Conservation (phyloP, 2,113 vertebrate genomes). For the Meleagris gallopavo region DNA sequence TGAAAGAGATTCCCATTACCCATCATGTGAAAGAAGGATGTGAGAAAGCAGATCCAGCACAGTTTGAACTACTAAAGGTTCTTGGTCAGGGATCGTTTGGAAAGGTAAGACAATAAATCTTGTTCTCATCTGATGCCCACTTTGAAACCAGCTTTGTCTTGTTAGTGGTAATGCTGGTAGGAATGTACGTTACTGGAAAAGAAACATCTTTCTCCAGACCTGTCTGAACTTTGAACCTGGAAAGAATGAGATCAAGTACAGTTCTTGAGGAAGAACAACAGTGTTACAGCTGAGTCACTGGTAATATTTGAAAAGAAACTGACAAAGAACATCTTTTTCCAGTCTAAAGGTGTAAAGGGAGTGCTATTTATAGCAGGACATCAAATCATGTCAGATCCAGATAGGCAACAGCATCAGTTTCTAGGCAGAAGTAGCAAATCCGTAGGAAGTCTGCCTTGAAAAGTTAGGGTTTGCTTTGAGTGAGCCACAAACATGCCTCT, state of each 20-base stretch:
- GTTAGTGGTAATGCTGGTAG: not conserved
- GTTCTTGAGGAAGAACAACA: not conserved
- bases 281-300: not conserved
- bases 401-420: not conserved
- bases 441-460: not conserved
- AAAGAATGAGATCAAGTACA: not conserved
- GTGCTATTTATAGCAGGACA: not conserved
- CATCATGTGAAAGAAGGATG: slow-evolving; percentile 98
- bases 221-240: not conserved
- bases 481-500: not conserved
- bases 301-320: not conserved
- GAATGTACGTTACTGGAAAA: not conserved
- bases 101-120: slow-evolving; percentile 82
- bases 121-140: not conserved
- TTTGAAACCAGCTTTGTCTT: not conserved
- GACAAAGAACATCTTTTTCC: not conserved
- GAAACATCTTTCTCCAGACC: not conserved
- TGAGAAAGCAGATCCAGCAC: slow-evolving; percentile 94
- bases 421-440: not conserved
- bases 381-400: too few species aligned
- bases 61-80: slow-evolving; percentile 97
- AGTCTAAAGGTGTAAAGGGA: not conserved
- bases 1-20: slow-evolving; percentile 96
- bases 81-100: slow-evolving; percentile 98
- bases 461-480: not conserved